phyloP scores from a whole-genome alignment of 37 sponge, comb jelly and placozoan genomes.

The Beroe ovata region DNA sequence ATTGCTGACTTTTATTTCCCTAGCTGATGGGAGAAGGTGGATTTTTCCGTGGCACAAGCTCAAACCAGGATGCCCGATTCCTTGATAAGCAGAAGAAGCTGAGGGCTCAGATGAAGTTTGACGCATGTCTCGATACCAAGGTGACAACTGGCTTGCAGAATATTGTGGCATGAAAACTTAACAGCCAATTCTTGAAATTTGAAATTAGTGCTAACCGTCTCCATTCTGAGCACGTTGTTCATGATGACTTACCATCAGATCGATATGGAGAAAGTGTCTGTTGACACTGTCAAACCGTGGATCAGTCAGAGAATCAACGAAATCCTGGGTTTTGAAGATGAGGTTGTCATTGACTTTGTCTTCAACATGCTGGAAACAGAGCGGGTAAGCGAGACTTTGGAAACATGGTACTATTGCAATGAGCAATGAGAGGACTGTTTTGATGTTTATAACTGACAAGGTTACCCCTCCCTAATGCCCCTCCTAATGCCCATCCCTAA shows the following conservation, averaged over 20 bases:
- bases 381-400: slow-evolving; percentile 78
- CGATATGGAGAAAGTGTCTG: slow-evolving; percentile 89
- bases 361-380: slow-evolving; percentile 90
- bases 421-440: too few relatives aligned
- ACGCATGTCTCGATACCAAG: slow-evolving; percentile 80
- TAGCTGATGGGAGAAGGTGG: slow-evolving; percentile 41
- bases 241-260: slow-evolving; percentile 70
- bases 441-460: too few relatives aligned
- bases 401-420: too few relatives aligned
- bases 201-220: too few relatives aligned
- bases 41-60: slow-evolving; percentile 77
- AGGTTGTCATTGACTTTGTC: slow-evolving; percentile 89
- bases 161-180: too few relatives aligned
- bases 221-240: background rate
- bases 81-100: slow-evolving; percentile 93
- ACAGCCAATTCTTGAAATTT: too few relatives aligned
- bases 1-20: too few relatives aligned
- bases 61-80: slow-evolving; percentile 93
- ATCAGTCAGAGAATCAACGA: slow-evolving; percentile 79
- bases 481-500: slow-evolving; percentile 14
- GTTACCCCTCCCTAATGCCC: too few relatives aligned
- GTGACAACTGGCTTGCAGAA: too few relatives aligned
- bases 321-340: slow-evolving; percentile 84
- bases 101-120: slow-evolving; percentile 82
- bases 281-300: slow-evolving; percentile 95